Percentiles rank a stretch among this genome's conserved stretches.
These are phyloP conservation scores for Cossypha dichroa DNA, from an alignment of 2,797 vertebrate species.

Conservation along the genomic window DNA sequence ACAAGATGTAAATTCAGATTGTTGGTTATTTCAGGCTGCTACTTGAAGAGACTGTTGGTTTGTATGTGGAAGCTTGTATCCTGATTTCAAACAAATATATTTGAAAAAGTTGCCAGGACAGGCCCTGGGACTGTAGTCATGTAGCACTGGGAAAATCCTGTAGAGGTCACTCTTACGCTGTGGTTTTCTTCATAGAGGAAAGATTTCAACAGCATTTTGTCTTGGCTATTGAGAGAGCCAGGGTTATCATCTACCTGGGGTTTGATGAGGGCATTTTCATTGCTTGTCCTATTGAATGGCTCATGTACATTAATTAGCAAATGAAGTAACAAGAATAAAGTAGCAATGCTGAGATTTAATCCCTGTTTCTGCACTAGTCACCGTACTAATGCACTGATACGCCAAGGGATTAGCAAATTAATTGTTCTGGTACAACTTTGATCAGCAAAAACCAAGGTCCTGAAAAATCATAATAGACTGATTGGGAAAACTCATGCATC, in stretches of 20 bases:
- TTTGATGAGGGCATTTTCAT: background rate
- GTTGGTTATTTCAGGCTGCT: background rate
- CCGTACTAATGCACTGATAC: background rate
- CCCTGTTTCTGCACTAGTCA: background rate
- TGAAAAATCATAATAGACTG: background rate
- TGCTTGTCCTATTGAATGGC: background rate
- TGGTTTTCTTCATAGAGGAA: background rate
- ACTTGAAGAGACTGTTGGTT: accelerated
- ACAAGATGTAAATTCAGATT: background rate
- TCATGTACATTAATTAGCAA: background rate
- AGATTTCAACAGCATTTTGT: accelerated
- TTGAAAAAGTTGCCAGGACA: background rate
- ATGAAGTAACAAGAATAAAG: background rate
- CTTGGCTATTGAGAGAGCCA: background rate
- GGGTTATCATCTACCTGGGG: background rate
- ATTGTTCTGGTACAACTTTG: background rate
- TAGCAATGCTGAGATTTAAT: background rate
- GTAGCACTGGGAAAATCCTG: background rate
- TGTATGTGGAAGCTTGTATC: background rate
- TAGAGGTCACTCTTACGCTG: conserved; percentile 26
- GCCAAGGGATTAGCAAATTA: background rate
- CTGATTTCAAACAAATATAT: background rate
- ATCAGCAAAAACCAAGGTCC: background rate
- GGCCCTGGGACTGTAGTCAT: background rate
- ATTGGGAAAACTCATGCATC: background rate